A percentile compares a stretch with the other conserved stretches of the same genome.
Conservation (phyloP, 2,113 vertebrate genomes). For the Plecotus auritus region DNA sequence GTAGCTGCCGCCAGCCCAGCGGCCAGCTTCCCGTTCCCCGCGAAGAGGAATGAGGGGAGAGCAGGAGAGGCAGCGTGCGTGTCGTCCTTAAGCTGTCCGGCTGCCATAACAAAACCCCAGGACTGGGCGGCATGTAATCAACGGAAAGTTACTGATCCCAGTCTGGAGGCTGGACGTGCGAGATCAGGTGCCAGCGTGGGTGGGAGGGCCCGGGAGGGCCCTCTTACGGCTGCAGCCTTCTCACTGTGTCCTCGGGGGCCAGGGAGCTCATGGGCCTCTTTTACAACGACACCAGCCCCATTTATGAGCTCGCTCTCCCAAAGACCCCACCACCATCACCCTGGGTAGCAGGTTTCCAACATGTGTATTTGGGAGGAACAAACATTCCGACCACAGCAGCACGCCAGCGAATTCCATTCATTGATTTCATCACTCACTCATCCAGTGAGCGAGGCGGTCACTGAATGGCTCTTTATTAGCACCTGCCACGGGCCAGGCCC, state of each 20-base stretch:
- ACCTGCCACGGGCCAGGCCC: background rate
- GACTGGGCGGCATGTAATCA: background rate
- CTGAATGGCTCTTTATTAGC: accelerated
- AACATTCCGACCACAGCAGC: background rate
- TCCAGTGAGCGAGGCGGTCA: too few species aligned
- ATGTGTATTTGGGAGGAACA: background rate
- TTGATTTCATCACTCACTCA: background rate
- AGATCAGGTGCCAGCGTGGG: background rate
- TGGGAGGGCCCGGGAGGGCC: background rate
- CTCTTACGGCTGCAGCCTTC: background rate
- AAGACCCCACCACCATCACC: background rate
- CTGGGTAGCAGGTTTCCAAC: background rate
- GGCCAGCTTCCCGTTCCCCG: background rate
- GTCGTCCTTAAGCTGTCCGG: background rate
- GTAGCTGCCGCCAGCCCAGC: background rate
- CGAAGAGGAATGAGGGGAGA: background rate
- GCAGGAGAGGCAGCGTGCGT: background rate
- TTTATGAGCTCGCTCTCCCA: background rate
- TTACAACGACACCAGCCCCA: background rate
- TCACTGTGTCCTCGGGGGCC: background rate
- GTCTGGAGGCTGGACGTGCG: background rate
- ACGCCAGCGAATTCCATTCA: background rate
- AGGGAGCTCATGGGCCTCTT: background rate
- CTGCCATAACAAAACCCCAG: background rate
- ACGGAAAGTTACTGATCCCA: background rate